phyloP scores from a whole-genome alignment of 92 coral and sea anemone genomes.

The Zoanthus gigantus region DNA sequence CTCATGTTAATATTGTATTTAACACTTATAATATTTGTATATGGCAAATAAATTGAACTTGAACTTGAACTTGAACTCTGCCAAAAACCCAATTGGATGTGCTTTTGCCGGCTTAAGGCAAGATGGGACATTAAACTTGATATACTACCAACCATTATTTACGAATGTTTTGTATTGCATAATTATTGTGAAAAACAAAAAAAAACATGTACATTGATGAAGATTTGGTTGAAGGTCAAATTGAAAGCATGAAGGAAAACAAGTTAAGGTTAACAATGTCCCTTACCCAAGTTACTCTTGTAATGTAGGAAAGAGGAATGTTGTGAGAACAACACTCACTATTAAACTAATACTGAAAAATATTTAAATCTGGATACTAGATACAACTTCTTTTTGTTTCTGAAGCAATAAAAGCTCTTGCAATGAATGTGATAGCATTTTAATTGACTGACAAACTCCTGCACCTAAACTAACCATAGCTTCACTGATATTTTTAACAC shows the following conservation, averaged over 20 bases:
- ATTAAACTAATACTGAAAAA: background rate
- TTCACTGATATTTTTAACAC: constrained; percentile 53
- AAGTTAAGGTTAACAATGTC: constrained; percentile 48
- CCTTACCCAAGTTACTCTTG: constrained; percentile 66
- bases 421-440: constrained; percentile 61
- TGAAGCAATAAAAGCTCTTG: constrained; percentile 22
- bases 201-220: constrained; percentile 59
- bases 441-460: constrained; percentile 56
- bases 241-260: constrained; percentile 49
- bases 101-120: constrained; percentile 37
- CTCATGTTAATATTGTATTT: constrained; percentile 60
- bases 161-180: constrained; percentile 64
- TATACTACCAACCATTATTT: constrained; percentile 50
- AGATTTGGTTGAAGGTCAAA: constrained; percentile 48
- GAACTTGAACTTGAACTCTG: no score
- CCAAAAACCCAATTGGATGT: constrained; percentile 50
- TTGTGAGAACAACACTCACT: background rate
- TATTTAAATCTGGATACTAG: background rate
- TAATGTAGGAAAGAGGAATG: constrained; percentile 52
- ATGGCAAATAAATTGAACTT: no score
- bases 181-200: constrained; percentile 55
- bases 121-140: constrained; percentile 58
- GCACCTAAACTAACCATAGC: constrained; percentile 56
- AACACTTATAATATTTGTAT: constrained; percentile 63
- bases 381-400: no score